Conservation (phyloP, 1,140 invertebrate genomes). For the Ceratitis capitata region DNA sequence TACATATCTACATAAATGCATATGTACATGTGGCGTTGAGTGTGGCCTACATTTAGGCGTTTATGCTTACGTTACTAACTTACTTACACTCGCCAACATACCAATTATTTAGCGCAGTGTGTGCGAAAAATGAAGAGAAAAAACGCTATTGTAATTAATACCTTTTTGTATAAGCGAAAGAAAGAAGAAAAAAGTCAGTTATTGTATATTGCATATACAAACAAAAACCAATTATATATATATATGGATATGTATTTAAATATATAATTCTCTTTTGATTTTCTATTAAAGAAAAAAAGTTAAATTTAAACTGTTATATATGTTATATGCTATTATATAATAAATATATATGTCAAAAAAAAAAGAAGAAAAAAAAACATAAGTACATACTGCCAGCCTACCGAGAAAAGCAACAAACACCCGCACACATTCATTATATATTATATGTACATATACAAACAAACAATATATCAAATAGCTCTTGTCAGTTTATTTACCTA, state of each 20-base stretch:
- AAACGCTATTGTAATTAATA: background rate
- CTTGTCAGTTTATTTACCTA: slow-evolving; percentile 35
- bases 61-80: background rate
- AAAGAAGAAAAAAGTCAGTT: background rate
- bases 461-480: slow-evolving; percentile 9
- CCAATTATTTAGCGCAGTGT: background rate
- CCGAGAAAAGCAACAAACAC: background rate
- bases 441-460: background rate
- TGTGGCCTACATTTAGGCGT: slow-evolving; percentile 8
- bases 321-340: slow-evolving; percentile 19
- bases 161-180: background rate
- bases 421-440: background rate
- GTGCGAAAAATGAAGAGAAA: background rate
- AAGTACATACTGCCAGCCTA: background rate
- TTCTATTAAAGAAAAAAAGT: background rate
- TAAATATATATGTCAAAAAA: background rate
- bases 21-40: background rate
- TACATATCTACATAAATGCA: background rate
- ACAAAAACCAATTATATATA: background rate
- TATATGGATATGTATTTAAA: background rate
- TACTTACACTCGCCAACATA: background rate
- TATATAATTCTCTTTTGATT: background rate
- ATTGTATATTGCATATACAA: background rate
- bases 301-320: background rate
- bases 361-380: too few relatives aligned